Conservation (phyloP, 2,888 invertebrate species). For the Himalopsyche kuldschensis region DNA sequence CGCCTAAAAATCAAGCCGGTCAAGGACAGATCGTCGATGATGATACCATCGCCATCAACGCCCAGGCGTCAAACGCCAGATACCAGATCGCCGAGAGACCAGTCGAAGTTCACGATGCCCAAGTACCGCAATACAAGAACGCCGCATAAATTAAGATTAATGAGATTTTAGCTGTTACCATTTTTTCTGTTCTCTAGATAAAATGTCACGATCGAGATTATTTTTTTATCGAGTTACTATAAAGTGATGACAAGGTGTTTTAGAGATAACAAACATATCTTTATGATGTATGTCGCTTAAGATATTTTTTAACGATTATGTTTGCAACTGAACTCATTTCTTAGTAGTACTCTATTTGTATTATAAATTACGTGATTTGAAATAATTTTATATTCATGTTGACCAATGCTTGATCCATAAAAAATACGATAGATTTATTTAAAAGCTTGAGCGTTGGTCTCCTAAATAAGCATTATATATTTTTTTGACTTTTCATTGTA, state of each 20-base stretch:
- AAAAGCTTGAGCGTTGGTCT: not conserved
- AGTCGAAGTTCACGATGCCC: conserved; percentile 47
- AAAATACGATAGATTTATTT: not conserved
- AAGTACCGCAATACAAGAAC: conserved; percentile 43
- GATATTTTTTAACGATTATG: not conserved
- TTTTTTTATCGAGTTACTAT: too few species aligned
- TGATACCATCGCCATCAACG: conserved; percentile 45
- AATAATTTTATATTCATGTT: not conserved
- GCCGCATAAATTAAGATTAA: not conserved
- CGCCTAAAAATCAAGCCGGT: conserved; percentile 46
- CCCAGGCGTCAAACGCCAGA: conserved; percentile 16
- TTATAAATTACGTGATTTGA: not conserved
- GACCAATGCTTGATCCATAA: not conserved
- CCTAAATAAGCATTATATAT: not conserved
- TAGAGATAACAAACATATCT: too few species aligned
- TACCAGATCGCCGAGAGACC: conserved; percentile 42
- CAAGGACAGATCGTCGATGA: conserved; percentile 47
- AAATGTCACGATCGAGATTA: not conserved
- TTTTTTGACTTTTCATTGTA: not conserved
- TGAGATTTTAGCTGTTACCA: not conserved
- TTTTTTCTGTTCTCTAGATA: not conserved
- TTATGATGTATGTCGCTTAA: not conserved
- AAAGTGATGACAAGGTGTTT: too few species aligned
- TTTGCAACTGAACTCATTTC: not conserved
- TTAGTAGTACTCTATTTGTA: not conserved